These are phyloP conservation scores for Meandrusa payeni DNA, from an alignment of 2,888 invertebrate genomes.

Conservation along the genomic window DNA sequence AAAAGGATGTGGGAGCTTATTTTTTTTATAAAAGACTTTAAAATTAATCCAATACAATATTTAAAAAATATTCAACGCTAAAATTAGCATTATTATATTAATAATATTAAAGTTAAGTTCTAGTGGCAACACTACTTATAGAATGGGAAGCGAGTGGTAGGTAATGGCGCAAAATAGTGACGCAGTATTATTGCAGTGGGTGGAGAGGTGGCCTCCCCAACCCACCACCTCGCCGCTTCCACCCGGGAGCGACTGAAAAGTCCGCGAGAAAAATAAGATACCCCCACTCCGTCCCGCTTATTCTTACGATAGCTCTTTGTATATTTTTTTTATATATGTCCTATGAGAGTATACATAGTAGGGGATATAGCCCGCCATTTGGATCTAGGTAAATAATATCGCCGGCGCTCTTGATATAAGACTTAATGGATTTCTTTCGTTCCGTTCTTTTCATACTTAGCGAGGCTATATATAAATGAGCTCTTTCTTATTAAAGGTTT, in stretches of 20 bases:
- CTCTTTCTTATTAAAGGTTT: neutral
- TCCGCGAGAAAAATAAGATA: slow-evolving; percentile 81
- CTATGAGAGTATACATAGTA: slow-evolving; percentile 39
- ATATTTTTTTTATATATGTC: slow-evolving; percentile 70
- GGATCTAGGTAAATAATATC: slow-evolving; percentile 47
- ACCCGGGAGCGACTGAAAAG: slow-evolving; percentile 77
- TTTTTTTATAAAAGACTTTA: too few species aligned
- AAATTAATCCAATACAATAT: too few species aligned
- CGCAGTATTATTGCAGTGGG: slow-evolving; percentile 81
- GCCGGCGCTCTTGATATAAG: slow-evolving; percentile 30
- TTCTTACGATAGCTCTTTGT: slow-evolving; percentile 75
- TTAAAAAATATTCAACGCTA: too few species aligned
- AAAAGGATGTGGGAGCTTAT: too few species aligned
- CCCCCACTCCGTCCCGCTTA: slow-evolving; percentile 78
- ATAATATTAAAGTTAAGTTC: slow-evolving; percentile 46
- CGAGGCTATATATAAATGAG: too few species aligned
- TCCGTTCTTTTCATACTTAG: slow-evolving; percentile 1
- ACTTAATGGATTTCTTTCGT: slow-evolving; percentile 32
- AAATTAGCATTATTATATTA: slow-evolving; percentile 16
- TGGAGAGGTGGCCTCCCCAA: slow-evolving; percentile 51
- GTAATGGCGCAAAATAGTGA: slow-evolving; percentile 82
- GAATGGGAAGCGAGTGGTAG: slow-evolving; percentile 81
- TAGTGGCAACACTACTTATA: slow-evolving; percentile 71
- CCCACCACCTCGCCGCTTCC: slow-evolving; percentile 42
- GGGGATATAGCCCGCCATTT: slow-evolving; percentile 25